Evolutionary conservation across 2,113 vertebrate species (phyloP), one percentile per base, ranked within the genome.

Genomic region (Setophaga coronata): DNA sequence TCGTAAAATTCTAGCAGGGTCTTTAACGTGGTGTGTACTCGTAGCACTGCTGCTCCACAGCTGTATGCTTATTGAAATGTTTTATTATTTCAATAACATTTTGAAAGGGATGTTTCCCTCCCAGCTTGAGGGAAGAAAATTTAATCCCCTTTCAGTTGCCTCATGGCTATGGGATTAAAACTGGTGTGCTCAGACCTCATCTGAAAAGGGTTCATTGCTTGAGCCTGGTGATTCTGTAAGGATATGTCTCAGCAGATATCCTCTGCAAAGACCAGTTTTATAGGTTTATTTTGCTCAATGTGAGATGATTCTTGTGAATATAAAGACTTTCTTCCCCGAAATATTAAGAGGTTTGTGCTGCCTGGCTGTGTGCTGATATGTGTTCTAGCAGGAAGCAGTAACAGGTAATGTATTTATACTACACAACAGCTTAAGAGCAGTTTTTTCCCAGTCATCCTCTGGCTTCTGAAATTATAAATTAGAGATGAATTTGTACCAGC

Each of bases 21-120:
- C 87, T 96, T 92, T 94, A 96, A 65, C 57, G n/a, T 13, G 18
- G 87, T 83, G 74, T 69, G 50, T 91, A 61, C 74, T 96, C 16
- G 18, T 79, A 95, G 87, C 78, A 47, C 90, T 92, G 94, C 95
- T 96, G 94, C 94, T 95, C 82, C 4, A 10, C 96, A 97, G 94
- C 96, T 97, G 95, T 51, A 70, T 58, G 70, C 12, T 96, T 97
- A 96, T 91, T 97, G 97, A 97, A 95, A 94, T 96, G 94, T 81
- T 96, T 88, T 96, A 95, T 95, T 97, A 93, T 96, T 97, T 94
- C 83, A 97, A 87, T 96, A 95, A 93, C 69, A 33, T 87, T 95
- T 81, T 82, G 90, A 87, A 97, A 93, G 86, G 83, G 87, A 92
- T 96, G 77, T 87, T 95, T 93, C 91, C 93, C 89, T 94, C 87